phyloP scores from a whole-genome alignment of 1,140 invertebrate genomes.

The Aricia agestis region DNA sequence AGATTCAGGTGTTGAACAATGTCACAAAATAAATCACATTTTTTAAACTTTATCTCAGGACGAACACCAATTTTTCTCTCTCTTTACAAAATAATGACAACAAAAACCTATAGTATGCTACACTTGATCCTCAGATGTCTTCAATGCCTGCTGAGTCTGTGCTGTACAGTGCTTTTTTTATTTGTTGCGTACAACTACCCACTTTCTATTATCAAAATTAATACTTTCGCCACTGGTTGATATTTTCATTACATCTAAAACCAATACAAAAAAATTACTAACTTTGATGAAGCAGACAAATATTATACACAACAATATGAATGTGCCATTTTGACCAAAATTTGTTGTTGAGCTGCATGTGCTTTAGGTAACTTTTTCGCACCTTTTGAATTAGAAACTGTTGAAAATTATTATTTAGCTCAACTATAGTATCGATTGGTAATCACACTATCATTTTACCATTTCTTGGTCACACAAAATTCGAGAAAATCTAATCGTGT shows the following conservation, averaged over 20 bases:
- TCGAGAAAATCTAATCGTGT: constrained; percentile 26
- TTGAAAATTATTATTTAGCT: not conserved
- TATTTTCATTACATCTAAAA: constrained; percentile 22
- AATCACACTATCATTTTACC: not conserved
- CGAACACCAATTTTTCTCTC: constrained; percentile 49
- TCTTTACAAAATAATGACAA: constrained; percentile 58
- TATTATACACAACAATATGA: not conserved
- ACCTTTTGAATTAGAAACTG: not conserved
- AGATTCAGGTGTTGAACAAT: constrained; percentile 46
- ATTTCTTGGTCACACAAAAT: constrained; percentile 3
- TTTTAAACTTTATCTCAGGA: constrained; percentile 42
- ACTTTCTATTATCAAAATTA: constrained; percentile 26
- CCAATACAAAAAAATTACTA: constrained; percentile 1
- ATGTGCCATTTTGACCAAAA: not conserved
- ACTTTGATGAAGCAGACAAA: not conserved
- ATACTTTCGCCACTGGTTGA: constrained; percentile 22
- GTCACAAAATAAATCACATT: constrained; percentile 66
- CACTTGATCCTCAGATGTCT: constrained; percentile 90
- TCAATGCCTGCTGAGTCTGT: constrained; percentile 92
- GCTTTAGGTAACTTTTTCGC: not conserved
- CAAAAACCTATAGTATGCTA: constrained; percentile 56
- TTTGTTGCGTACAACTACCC: constrained; percentile 29
- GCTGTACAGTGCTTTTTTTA: constrained; percentile 54
- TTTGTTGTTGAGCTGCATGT: not conserved
- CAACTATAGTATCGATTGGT: not conserved